Conservation (phyloP, 1,140 invertebrate genomes). For the Pomacea maculata region DNA sequence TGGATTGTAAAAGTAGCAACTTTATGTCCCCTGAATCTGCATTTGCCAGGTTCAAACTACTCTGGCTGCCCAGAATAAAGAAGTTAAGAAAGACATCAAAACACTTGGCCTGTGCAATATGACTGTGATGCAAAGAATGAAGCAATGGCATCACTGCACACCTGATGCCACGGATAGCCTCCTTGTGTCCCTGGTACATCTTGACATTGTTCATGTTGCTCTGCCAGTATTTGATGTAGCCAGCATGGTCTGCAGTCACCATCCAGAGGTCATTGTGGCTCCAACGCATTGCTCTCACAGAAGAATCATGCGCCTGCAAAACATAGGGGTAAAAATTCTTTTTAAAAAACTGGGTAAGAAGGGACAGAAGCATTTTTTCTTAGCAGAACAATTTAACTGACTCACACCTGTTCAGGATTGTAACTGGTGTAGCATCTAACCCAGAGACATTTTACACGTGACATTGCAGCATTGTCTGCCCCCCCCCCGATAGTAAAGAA, state of each 20-base stretch:
- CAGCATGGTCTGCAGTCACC: conserved; percentile 98
- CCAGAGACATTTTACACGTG: no score
- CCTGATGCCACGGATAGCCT: conserved; percentile 97
- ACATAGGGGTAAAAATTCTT: conserved; percentile 5
- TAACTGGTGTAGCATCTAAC: no score
- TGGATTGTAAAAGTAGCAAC: no score
- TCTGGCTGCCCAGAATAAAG: neutral
- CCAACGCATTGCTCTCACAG: conserved; percentile 99
- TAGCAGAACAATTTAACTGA: no score
- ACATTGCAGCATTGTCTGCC: no score
- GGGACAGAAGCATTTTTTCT: no score
- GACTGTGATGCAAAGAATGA: neutral
- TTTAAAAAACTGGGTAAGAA: neutral
- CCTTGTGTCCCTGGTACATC: conserved; percentile 99
- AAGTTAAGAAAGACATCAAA: neutral
- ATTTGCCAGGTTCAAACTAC: neutral
- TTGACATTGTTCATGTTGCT: conserved; percentile 99
- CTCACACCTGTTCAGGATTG: no score
- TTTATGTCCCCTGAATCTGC: neutral
- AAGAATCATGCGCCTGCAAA: conserved; percentile 92
- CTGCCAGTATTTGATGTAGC: conserved; percentile 99
- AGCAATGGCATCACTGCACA: conserved; percentile 61
- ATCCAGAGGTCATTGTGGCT: conserved; percentile 99
- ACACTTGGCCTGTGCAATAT: neutral
- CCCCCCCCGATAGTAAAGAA: no score